phyloP scores from a whole-genome alignment of 1,140 invertebrate species.

The Apis dorsata region DNA sequence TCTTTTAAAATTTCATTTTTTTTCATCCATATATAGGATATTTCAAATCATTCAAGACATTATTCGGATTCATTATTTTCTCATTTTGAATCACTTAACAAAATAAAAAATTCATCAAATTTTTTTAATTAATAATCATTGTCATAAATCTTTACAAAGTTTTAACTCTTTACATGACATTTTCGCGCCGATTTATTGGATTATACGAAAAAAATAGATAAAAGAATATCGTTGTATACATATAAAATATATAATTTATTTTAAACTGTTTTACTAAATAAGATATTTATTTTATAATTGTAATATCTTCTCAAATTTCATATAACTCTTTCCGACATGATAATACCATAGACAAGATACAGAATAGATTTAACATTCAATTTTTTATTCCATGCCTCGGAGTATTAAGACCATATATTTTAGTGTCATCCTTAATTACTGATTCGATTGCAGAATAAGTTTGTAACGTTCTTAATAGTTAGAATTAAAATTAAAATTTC shows the following conservation, averaged over 20 bases:
- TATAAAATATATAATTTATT: not conserved
- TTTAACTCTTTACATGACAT: not conserved
- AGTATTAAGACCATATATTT: no score
- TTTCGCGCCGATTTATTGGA: not conserved
- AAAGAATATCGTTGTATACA: not conserved
- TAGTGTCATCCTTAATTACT: no score
- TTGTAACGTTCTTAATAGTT: no score
- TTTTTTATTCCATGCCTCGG: no score
- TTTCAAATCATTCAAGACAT: not conserved
- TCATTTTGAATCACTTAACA: not conserved
- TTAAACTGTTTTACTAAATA: not conserved
- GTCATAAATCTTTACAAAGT: constrained; percentile 33
- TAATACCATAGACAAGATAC: not conserved
- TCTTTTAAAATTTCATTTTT: not conserved
- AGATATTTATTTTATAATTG: not conserved
- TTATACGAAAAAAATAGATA: not conserved
- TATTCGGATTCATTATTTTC: not conserved
- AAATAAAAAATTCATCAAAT: no score
- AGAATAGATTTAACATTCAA: no score
- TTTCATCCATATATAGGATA: not conserved
- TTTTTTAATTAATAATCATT: not conserved
- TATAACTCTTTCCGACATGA: not conserved
- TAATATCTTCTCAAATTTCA: not conserved
- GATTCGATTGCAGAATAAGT: no score
- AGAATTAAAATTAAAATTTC: no score